These are phyloP conservation scores for Drosophila robusta DNA, from an alignment of 2,888 invertebrate genomes.

Conservation along the genomic window DNA sequence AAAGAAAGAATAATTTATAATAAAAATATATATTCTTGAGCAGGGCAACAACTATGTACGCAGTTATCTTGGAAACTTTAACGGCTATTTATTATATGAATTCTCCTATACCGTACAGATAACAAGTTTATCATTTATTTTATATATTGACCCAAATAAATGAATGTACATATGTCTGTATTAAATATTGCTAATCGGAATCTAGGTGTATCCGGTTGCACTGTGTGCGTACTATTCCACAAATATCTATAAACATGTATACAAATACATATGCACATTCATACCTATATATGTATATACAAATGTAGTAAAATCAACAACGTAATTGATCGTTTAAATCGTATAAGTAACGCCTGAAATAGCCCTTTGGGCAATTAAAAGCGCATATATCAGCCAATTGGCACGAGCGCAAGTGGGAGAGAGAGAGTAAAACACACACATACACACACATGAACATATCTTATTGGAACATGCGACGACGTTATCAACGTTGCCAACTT, in stretches of 20 bases:
- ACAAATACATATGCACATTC: not conserved
- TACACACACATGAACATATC: slow-evolving; percentile 7
- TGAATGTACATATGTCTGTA: not conserved
- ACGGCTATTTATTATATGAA: too few species aligned
- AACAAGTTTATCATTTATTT: too few species aligned
- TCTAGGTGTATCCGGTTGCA: not conserved
- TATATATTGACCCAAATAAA: too few species aligned
- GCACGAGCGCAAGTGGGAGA: not conserved
- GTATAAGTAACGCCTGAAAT: slow-evolving; percentile 19
- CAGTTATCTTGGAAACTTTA: too few species aligned
- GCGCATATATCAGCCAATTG: not conserved
- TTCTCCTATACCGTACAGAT: too few species aligned
- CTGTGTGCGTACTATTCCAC: not conserved
- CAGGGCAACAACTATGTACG: too few species aligned
- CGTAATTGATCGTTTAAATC: slow-evolving; percentile 29
- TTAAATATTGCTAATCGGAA: not conserved
- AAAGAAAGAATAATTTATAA: too few species aligned
- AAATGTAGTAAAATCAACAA: slow-evolving; percentile 5
- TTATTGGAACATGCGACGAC: slow-evolving; percentile 16
- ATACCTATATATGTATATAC: not conserved
- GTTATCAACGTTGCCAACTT: slow-evolving; percentile 70
- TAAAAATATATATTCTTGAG: too few species aligned
- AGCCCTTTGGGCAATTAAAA: slow-evolving; percentile 12
- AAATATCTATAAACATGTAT: not conserved
- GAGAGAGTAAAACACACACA: slow-evolving; percentile 8